Conservation (phyloP, 2,113 vertebrate species). For the Azemiops feae region DNA sequence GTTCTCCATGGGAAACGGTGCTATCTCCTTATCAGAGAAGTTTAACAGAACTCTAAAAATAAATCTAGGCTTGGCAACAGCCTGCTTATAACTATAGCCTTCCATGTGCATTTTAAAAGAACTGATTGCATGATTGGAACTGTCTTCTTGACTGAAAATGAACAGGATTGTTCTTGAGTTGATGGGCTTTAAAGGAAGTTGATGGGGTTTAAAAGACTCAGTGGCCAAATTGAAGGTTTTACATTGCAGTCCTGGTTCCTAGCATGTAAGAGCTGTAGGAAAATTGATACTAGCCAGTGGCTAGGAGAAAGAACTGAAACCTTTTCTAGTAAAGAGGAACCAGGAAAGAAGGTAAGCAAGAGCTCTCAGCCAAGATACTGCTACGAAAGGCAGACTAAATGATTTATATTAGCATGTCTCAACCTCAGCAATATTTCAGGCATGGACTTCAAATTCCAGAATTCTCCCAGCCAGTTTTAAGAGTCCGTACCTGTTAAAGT, state of each 20-base stretch:
- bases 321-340: not conserved
- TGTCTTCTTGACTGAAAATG: not conserved
- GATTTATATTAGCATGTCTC: not conserved
- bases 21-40: slow-evolving; percentile 29
- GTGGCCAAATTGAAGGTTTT: not conserved
- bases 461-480: not conserved
- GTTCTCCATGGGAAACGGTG: slow-evolving; percentile 19
- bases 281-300: not conserved
- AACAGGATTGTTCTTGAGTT: not conserved
- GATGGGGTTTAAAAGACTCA: not conserved
- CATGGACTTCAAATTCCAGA: not conserved
- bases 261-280: not conserved
- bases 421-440: not conserved
- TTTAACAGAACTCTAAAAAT: slow-evolving; percentile 21
- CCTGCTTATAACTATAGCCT: not conserved
- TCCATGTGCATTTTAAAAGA: not conserved
- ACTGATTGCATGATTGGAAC: not conserved
- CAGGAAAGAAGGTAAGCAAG: not conserved
- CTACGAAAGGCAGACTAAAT: not conserved
- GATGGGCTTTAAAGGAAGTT: not conserved
- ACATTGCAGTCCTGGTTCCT: not conserved
- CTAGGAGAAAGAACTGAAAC: not conserved
- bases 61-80: slow-evolving; percentile 5
- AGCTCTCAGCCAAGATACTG: not conserved
- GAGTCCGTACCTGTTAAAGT: not conserved